phyloP scores from a whole-genome alignment of 2,797 vertebrate genomes.

The Bryconaethiops microstoma region DNA sequence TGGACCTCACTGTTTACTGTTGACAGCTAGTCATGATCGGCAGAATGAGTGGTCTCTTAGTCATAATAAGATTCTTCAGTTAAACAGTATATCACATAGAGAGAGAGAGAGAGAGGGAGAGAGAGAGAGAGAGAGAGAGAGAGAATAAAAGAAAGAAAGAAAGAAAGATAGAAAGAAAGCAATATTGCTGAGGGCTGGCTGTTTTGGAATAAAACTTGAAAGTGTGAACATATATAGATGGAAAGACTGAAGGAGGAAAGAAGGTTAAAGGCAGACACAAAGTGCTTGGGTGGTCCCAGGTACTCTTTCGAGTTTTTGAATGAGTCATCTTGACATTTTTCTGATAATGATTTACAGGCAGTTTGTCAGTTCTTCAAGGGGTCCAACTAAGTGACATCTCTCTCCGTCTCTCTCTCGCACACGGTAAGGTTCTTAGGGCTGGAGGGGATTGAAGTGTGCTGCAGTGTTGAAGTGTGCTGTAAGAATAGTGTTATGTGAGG shows the following conservation, averaged over 20 bases:
- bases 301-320: constrained; percentile 32
- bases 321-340: constrained; percentile 74
- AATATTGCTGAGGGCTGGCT: not conserved
- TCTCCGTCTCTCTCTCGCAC: constrained; percentile 4
- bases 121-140: constrained; percentile 20
- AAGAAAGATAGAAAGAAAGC: not conserved
- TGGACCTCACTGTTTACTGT: not conserved
- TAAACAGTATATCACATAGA: constrained; percentile 11
- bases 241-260: constrained; percentile 60
- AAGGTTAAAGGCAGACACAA: not conserved
- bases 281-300: constrained; percentile 28
- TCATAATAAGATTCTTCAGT: constrained; percentile 26
- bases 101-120: constrained; percentile 22
- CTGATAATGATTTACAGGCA: constrained; percentile 62
- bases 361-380: constrained; percentile 61
- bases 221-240: constrained; percentile 51
- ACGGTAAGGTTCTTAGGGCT: constrained; percentile 39
- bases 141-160: not conserved
- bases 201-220: constrained; percentile 57
- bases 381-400: constrained; percentile 61
- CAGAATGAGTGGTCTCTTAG: constrained; percentile 36
- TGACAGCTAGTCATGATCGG: not conserved
- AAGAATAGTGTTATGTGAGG: not conserved
- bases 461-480: not conserved
- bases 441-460: not conserved